Evolutionary conservation across 1,140 invertebrate genomes (phyloP).

Genomic region (Saxidomus purpurata): DNA sequence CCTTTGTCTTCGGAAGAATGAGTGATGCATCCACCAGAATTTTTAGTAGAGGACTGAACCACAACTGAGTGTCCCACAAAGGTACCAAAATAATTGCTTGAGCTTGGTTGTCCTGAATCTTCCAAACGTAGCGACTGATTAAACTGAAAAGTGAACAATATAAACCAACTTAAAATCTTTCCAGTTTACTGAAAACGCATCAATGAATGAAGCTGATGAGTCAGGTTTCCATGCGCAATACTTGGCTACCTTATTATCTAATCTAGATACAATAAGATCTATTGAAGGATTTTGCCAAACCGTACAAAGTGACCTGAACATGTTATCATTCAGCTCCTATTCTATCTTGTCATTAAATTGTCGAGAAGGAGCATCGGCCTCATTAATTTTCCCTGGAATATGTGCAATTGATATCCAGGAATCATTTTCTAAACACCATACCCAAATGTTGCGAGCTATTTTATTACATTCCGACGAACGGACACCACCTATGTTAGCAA

Average conservation of each 20-base stretch:
- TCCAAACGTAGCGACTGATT: not conserved
- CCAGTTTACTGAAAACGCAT: not conserved
- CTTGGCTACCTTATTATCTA: too few species aligned
- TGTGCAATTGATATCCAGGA: too few species aligned
- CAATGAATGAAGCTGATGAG: too few species aligned
- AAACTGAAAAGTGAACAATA: conserved; percentile 29
- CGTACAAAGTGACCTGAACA: not conserved
- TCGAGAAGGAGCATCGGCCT: conserved; percentile 29
- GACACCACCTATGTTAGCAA: not conserved
- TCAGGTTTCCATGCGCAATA: too few species aligned
- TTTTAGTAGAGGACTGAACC: not conserved
- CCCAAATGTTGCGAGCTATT: too few species aligned
- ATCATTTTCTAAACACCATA: too few species aligned
- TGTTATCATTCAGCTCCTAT: not conserved
- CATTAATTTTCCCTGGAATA: conserved; percentile 16
- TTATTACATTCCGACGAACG: too few species aligned
- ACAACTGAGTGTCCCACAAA: not conserved
- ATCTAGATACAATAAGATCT: conserved; percentile 9
- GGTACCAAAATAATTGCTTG: not conserved
- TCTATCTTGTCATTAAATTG: conserved; percentile 40
- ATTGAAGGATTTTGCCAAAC: not conserved
- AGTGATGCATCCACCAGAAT: not conserved
- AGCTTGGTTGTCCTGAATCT: not conserved
- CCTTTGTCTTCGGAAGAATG: not conserved
- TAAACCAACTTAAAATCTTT: not conserved